Evolutionary conservation across 2,797 vertebrate genomes (phyloP), one percentile per base, ranked within the genome.

Genomic region (Naso thynnoides): DNA sequence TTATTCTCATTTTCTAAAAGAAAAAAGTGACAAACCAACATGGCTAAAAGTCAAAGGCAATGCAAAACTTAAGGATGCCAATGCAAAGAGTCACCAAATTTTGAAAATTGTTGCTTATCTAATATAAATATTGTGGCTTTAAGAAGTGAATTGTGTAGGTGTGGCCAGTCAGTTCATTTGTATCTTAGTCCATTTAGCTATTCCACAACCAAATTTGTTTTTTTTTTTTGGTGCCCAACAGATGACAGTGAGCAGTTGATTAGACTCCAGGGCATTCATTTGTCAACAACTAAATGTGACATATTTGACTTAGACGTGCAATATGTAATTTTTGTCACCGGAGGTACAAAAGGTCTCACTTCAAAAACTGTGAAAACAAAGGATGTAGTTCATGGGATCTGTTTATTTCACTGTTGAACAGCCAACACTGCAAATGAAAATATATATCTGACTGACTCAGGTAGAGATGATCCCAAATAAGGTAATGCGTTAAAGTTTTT

Each of bases 171-270:
- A 62, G 7, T 42, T 64, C 21, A 70, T 42, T 7, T 21, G 38
- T 55, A 54, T 60, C 56, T 36, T 31, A 8, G 38, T 47, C 18
- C 41, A 57, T 59, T 26, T 53, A 48, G 23, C 55, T 48, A 27
- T 15, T 6, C 21, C 27, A 48, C 48, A 48, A 45, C 54, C 38
- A 66, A n/a, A 8, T 49, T 27, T 60, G 52, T 18, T 48, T 41
- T 65, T 76, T 84, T 71, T 61, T 76, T 80, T 47, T 50, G 45
- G 27, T 45, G 39, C 64, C 73, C 70, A 81, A 76, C 77, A 79
- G 70, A 78, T 13, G 58, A 72, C 75, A 61, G 19, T 1, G 4
- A 63, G 54, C 45, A 36, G 54, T 68, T 64, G 62, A 71, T 71
- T 48, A 54, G n/a, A 64, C 36, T 52, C 18, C 27, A 8, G 36